These are phyloP conservation scores for Nasonia longicornis DNA, from an alignment of 1,140 invertebrate genomes.

Conservation along the genomic window DNA sequence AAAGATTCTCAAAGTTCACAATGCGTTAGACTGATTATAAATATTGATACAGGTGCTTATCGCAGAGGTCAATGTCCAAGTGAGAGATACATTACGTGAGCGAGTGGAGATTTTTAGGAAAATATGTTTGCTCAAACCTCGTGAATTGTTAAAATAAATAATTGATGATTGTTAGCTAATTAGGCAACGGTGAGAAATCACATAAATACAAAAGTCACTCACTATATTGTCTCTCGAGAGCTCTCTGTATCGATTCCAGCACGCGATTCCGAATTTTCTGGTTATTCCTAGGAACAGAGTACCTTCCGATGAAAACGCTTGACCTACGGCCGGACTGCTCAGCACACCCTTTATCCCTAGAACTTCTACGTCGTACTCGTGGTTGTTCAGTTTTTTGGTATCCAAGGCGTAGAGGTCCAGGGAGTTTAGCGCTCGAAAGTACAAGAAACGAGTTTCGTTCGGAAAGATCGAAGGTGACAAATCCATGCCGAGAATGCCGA, in stretches of 20 bases:
- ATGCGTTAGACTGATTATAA: background rate
- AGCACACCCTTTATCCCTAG: background rate
- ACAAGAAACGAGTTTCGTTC: background rate
- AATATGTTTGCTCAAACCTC: too few species aligned
- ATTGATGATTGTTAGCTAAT: background rate
- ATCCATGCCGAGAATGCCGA: background rate
- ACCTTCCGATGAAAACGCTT: slow-evolving; percentile 10
- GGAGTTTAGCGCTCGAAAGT: background rate
- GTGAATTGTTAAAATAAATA: too few species aligned
- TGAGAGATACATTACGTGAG: background rate
- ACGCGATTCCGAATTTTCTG: background rate
- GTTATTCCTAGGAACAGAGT: slow-evolving; percentile 7
- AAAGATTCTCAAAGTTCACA: background rate
- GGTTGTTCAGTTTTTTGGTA: background rate
- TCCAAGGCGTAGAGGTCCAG: background rate
- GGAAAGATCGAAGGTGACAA: slow-evolving; percentile 9
- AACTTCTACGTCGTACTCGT: background rate
- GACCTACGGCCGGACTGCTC: slow-evolving; percentile 12
- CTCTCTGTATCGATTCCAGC: slow-evolving; percentile 15
- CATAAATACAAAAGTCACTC: background rate
- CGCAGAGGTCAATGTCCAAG: background rate
- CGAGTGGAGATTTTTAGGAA: background rate
- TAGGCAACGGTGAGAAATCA: background rate
- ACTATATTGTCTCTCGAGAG: background rate
- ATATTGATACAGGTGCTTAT: background rate